These are phyloP conservation scores for Laspeyria flexula DNA, from an alignment of 2,888 invertebrate species.

Conservation along the genomic window DNA sequence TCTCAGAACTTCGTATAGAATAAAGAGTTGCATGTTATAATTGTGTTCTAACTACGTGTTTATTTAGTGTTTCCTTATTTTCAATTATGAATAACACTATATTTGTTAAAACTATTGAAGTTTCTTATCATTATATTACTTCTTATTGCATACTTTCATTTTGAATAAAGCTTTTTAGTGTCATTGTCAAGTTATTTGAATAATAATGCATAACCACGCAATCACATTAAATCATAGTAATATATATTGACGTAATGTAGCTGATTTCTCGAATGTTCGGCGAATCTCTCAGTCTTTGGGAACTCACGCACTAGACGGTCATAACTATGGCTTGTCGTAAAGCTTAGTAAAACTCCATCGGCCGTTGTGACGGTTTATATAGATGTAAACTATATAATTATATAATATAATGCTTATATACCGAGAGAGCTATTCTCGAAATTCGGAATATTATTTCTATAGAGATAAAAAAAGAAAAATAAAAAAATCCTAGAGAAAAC, in stretches of 20 bases:
- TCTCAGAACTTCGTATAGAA: constrained; percentile 32
- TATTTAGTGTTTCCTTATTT: neutral
- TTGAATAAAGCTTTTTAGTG: neutral
- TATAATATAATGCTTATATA: no score
- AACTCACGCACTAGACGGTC: no score
- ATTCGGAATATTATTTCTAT: no score
- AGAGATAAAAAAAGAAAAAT: no score
- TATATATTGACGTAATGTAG: neutral
- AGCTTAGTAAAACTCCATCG: no score
- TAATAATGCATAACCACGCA: neutral
- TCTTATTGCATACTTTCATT: neutral
- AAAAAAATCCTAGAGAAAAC: no score
- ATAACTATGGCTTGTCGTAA: no score
- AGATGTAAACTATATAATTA: no score
- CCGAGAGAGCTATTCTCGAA: no score
- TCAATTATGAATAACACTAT: neutral
- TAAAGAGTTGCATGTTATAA: neutral
- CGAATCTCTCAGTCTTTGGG: no score
- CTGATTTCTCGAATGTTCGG: neutral
- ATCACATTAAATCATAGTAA: neutral
- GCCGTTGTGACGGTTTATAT: no score
- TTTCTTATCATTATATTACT: neutral
- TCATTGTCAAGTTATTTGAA: neutral
- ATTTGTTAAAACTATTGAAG: neutral
- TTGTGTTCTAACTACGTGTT: neutral